phyloP scores from a whole-genome alignment of 2,797 vertebrate genomes.

The Syndactyla subalaris region DNA sequence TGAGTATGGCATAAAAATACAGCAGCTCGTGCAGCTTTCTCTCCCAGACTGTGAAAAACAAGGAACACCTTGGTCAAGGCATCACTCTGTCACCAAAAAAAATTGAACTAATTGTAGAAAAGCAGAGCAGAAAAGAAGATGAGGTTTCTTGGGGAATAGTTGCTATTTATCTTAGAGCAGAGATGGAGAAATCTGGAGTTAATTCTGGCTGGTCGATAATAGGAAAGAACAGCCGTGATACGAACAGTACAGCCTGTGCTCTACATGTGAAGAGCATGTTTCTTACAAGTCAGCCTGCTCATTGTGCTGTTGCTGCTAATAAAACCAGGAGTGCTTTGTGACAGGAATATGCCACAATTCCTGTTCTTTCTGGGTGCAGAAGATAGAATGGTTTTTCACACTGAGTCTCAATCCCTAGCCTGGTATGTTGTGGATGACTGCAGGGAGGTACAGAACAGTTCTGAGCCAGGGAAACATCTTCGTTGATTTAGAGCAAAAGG shows the following conservation, averaged over 20 bases:
- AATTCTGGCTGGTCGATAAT: background rate
- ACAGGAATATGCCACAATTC: background rate
- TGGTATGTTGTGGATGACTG: background rate
- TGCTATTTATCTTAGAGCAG: background rate
- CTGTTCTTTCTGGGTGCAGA: background rate
- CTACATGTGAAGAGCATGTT: background rate
- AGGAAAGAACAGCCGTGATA: background rate
- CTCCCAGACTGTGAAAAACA: background rate
- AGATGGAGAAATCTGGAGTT: background rate
- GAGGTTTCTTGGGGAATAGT: background rate
- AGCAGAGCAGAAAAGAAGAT: background rate
- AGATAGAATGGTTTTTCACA: background rate
- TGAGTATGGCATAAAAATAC: background rate
- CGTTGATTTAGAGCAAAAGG: background rate
- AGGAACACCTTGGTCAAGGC: background rate
- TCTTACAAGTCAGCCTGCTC: background rate
- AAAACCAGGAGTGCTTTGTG: background rate
- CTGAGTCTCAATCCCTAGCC: background rate
- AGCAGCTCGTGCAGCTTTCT: background rate
- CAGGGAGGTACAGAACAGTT: background rate
- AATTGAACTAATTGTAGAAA: background rate
- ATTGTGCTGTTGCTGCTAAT: background rate
- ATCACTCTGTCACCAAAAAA: background rate
- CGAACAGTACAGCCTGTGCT: background rate
- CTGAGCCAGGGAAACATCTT: slow-evolving; percentile 10